Evolutionary conservation across 1,140 invertebrate species (phyloP).

Genomic region (Venustaconcha ellipsiformis): DNA sequence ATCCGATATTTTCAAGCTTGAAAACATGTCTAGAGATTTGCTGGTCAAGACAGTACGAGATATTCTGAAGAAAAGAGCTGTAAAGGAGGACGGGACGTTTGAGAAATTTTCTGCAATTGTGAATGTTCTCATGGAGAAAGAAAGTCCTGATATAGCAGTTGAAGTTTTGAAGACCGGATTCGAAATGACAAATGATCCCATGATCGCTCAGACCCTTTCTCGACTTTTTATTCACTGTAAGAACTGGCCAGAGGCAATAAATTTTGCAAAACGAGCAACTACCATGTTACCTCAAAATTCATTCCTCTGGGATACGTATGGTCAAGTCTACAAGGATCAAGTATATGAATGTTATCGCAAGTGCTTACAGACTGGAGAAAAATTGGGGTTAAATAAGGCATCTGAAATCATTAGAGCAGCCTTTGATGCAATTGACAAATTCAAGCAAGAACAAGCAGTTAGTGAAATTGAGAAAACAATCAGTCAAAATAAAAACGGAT

Average conservation of each 20-base stretch:
- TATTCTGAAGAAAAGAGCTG: conserved; percentile 39
- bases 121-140: conserved; percentile 25
- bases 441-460: conserved; percentile 35
- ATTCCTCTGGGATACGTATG: conserved; percentile 47
- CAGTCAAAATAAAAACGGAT: conserved; percentile 34
- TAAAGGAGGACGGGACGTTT: conserved; percentile 17
- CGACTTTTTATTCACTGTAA: conserved; percentile 35
- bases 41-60: conserved; percentile 32
- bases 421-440: conserved; percentile 24
- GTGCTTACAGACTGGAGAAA: conserved; percentile 14
- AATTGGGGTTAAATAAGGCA: neutral
- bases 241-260: conserved; percentile 40
- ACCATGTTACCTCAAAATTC: conserved; percentile 38
- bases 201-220: conserved; percentile 45
- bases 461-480: conserved; percentile 17
- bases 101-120: conserved; percentile 40
- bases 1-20: conserved; percentile 3
- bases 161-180: conserved; percentile 31
- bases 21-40: conserved; percentile 23
- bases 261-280: conserved; percentile 35
- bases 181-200: conserved; percentile 33
- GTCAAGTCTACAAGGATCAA: conserved; percentile 37
- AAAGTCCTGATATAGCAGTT: conserved; percentile 32
- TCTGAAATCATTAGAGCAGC: conserved; percentile 24
- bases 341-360: conserved; percentile 25